Percentiles rank a stretch among this genome's conserved stretches.
Conservation (phyloP, 2,113 vertebrate species). For the Cacatua alba region DNA sequence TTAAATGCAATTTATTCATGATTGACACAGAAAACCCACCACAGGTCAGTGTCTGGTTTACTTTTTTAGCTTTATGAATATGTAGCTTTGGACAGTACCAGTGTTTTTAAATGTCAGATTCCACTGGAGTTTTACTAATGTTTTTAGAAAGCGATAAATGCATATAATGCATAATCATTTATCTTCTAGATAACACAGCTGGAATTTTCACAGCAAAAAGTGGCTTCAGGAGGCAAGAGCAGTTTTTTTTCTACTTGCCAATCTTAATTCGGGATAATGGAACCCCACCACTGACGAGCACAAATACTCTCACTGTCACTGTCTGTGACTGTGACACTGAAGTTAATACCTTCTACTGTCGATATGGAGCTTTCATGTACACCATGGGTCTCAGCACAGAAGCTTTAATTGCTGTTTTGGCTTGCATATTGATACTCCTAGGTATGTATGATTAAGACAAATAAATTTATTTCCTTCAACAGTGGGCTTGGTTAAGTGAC, state of each 20-base stretch:
- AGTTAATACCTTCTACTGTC: constrained; percentile 74
- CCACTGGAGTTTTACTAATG: not conserved
- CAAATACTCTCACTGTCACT: constrained; percentile 84
- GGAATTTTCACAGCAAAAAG: constrained; percentile 82
- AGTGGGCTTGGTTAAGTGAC: not conserved
- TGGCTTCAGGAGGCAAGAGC: constrained; percentile 83
- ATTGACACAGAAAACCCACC: not conserved
- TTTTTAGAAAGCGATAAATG: not conserved
- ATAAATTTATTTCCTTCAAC: not conserved
- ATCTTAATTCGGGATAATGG: constrained; percentile 89
- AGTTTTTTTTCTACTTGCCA: constrained; percentile 78
- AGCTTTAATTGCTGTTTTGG: constrained; percentile 77
- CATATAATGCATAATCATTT: not conserved
- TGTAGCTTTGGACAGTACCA: not conserved
- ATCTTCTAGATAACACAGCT: constrained; percentile 90
- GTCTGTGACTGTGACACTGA: constrained; percentile 85
- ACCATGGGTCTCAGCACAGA: constrained; percentile 82
- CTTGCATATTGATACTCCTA: constrained; percentile 79
- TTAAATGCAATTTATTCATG: not conserved
- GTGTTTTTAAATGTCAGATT: not conserved
- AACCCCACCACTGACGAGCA: constrained; percentile 84
- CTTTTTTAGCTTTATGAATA: not conserved
- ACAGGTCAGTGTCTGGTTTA: not conserved
- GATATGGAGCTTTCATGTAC: constrained; percentile 75
- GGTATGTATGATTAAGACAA: constrained; percentile 74